Percentiles rank a stretch among this genome's conserved stretches.
phyloP scores from a whole-genome alignment of 2,888 invertebrate species.

The Cosmia trapezina region DNA sequence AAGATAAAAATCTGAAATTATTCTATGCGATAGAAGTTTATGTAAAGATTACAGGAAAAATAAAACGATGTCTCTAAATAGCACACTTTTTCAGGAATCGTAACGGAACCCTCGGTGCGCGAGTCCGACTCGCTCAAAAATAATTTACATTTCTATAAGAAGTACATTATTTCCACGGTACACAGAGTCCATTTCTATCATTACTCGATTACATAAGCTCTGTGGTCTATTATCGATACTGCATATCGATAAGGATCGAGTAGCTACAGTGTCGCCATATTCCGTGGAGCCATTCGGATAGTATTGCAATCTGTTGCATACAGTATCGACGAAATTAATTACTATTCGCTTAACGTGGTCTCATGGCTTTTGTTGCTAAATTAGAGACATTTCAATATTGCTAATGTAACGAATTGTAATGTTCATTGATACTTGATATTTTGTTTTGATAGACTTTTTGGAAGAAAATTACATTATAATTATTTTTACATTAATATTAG shows the following conservation, averaged over 20 bases:
- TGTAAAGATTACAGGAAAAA: too few species aligned
- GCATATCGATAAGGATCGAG: slow-evolving; percentile 52
- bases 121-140: not conserved
- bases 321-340: slow-evolving; percentile 47
- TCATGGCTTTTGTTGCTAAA: slow-evolving; percentile 32
- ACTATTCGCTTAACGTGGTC: slow-evolving; percentile 40
- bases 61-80: too few species aligned
- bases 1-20: too few species aligned
- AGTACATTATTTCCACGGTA: slow-evolving; percentile 8
- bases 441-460: not conserved
- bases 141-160: not conserved
- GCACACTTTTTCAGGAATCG: too few species aligned
- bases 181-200: slow-evolving; percentile 17
- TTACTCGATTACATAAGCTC: slow-evolving; percentile 34
- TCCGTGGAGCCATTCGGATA: slow-evolving; percentile 38
- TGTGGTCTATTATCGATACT: slow-evolving; percentile 52
- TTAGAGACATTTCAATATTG: slow-evolving; percentile 20
- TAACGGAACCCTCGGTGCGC: too few species aligned
- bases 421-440: not conserved
- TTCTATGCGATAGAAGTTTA: too few species aligned
- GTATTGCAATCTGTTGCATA: slow-evolving; percentile 37
- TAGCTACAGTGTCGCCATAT: slow-evolving; percentile 43
- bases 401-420: not conserved
- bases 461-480: not conserved
- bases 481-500: too few species aligned